phyloP scores from a whole-genome alignment of 2,113 vertebrate species.

The Capreolus pygargus region DNA sequence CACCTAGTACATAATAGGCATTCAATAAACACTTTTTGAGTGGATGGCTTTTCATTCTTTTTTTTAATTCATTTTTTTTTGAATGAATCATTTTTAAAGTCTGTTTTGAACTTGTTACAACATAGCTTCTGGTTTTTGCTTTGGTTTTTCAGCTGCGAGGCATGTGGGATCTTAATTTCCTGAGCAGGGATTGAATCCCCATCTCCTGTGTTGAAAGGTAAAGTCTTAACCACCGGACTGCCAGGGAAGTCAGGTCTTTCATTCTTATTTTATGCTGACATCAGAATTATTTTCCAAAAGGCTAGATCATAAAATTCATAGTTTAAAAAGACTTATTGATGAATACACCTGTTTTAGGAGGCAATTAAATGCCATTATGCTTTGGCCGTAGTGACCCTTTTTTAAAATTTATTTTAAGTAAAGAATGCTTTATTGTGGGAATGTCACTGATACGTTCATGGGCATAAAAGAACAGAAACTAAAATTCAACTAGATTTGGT shows the following conservation, averaged over 20 bases:
- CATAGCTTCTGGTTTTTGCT: neutral
- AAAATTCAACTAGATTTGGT: neutral
- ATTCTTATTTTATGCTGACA: neutral
- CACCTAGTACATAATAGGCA: neutral
- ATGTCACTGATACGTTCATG: neutral
- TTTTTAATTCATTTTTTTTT: neutral
- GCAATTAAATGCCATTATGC: neutral
- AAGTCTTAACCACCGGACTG: neutral
- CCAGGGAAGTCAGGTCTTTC: neutral
- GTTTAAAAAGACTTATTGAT: neutral
- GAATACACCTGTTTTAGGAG: constrained; percentile 2
- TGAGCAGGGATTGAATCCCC: neutral
- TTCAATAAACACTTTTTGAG: neutral
- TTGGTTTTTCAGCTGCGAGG: neutral
- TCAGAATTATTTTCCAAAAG: neutral
- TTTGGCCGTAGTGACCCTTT: neutral
- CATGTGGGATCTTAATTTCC: neutral
- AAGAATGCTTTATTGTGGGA: neutral
- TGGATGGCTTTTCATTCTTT: neutral
- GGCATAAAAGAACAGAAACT: neutral
- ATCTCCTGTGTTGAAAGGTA: neutral
- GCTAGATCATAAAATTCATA: neutral
- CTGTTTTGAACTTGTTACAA: neutral
- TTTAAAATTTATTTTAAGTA: neutral
- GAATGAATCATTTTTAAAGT: neutral